These are phyloP conservation scores for Melierax canorus DNA, from an alignment of 2,113 vertebrate species.

Conservation along the genomic window DNA sequence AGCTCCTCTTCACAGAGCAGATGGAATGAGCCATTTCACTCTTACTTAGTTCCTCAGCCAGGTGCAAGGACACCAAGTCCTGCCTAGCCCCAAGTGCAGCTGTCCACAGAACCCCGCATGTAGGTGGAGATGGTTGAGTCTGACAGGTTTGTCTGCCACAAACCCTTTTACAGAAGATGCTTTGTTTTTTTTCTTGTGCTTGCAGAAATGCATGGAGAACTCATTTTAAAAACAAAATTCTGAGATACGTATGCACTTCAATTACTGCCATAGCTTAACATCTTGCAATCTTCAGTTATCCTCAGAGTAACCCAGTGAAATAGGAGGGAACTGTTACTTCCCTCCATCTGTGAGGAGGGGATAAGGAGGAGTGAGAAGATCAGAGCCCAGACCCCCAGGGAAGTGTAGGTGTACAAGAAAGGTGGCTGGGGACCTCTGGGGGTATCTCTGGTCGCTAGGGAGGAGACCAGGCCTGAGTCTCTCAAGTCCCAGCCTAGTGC, in stretches of 20 bases:
- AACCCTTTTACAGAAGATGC: neutral
- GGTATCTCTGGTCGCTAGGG: neutral
- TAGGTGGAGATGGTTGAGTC: neutral
- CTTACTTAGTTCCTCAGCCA: neutral
- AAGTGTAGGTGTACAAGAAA: neutral
- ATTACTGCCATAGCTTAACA: neutral
- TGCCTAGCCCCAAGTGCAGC: neutral
- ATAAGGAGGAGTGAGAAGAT: neutral
- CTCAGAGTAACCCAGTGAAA: neutral
- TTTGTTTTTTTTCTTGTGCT: neutral
- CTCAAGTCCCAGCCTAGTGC: neutral
- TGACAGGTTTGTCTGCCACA: neutral
- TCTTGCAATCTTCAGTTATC: neutral
- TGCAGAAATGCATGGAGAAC: neutral
- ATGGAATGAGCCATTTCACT: neutral
- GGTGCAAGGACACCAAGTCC: neutral
- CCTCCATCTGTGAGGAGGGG: neutral
- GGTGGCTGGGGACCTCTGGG: neutral
- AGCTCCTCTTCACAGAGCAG: neutral
- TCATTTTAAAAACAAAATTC: neutral
- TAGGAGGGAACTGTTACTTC: neutral
- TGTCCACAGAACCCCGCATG: fast-evolving
- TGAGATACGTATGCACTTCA: neutral
- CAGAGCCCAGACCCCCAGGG: neutral
- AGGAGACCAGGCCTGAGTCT: neutral